Percentiles rank a stretch among this genome's conserved stretches.
phyloP scores from a whole-genome alignment of 1,140 invertebrate genomes.

The Calosoma granatense region DNA sequence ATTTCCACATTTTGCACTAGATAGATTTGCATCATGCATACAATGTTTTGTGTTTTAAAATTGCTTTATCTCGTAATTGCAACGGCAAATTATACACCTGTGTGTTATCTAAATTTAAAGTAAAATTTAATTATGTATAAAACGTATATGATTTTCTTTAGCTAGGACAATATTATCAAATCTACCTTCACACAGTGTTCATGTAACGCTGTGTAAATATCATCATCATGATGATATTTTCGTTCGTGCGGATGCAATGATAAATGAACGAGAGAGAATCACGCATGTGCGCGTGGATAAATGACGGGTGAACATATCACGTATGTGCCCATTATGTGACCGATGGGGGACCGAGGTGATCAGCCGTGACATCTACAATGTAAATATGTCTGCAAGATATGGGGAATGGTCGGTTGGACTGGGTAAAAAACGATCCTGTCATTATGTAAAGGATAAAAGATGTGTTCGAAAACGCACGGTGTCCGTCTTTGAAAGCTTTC shows the following conservation, averaged over 20 bases:
- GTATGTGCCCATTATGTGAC: neutral
- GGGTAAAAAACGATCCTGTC: neutral
- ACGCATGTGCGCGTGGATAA: neutral
- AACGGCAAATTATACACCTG: too few relatives aligned
- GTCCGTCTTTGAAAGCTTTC: neutral
- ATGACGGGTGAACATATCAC: neutral
- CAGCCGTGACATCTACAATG: slow-evolving; percentile 2
- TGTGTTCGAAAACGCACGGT: neutral
- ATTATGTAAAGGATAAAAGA: neutral
- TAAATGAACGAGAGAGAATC: slow-evolving; percentile 1
- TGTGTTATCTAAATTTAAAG: too few relatives aligned
- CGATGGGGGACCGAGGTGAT: neutral
- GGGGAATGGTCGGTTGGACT: neutral
- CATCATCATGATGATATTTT: too few relatives aligned
- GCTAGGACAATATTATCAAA: too few relatives aligned
- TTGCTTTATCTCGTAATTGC: too few relatives aligned
- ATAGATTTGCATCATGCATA: too few relatives aligned
- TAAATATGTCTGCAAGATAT: neutral
- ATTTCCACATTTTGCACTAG: too few relatives aligned
- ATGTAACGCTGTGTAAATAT: too few relatives aligned
- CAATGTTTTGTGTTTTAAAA: too few relatives aligned
- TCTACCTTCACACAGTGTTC: too few relatives aligned
- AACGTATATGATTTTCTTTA: too few relatives aligned
- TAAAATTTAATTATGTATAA: too few relatives aligned
- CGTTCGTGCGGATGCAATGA: neutral